Percentiles rank a stretch among this genome's conserved stretches.
These are phyloP conservation scores for Drosophila neotestacea DNA, from an alignment of 2,888 invertebrate species.

Conservation along the genomic window DNA sequence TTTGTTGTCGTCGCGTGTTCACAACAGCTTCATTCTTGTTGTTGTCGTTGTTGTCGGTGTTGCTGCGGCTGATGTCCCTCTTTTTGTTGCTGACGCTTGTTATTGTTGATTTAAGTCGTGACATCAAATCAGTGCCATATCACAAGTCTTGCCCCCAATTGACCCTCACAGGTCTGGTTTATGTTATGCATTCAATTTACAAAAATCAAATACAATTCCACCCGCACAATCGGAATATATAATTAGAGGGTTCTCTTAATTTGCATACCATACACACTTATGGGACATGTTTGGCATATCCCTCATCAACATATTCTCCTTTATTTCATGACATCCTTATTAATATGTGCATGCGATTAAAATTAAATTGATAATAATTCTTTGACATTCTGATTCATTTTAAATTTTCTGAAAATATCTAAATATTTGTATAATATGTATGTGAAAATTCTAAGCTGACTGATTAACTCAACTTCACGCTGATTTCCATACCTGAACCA, in stretches of 20 bases:
- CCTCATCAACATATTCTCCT: constrained; percentile 19
- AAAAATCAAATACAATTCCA: constrained; percentile 61
- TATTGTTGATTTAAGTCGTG: constrained; percentile 67
- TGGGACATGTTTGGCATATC: constrained; percentile 21
- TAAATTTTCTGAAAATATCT: background rate
- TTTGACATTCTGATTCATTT: background rate
- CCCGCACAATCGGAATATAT: constrained; percentile 66
- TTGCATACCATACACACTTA: constrained; percentile 44
- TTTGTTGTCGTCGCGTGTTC: constrained; percentile 67
- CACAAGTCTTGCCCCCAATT: constrained; percentile 34
- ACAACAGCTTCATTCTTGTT: constrained; percentile 34
- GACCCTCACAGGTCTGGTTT: constrained; percentile 22
- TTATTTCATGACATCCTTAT: constrained; percentile 12
- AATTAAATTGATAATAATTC: constrained; percentile 5
- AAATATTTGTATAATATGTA: background rate
- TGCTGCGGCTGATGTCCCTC: constrained; percentile 30
- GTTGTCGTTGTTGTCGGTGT: constrained; percentile 10
- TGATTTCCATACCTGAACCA: background rate
- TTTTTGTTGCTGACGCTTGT: constrained; percentile 40
- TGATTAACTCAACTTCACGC: background rate
- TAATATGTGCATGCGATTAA: constrained; percentile 24
- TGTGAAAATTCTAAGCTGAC: background rate
- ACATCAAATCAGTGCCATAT: constrained; percentile 66
- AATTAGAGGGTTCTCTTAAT: constrained; percentile 56
- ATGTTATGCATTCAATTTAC: constrained; percentile 62